These are phyloP conservation scores for Dolichopus griseipennis DNA, from an alignment of 2,888 invertebrate species.

Conservation along the genomic window DNA sequence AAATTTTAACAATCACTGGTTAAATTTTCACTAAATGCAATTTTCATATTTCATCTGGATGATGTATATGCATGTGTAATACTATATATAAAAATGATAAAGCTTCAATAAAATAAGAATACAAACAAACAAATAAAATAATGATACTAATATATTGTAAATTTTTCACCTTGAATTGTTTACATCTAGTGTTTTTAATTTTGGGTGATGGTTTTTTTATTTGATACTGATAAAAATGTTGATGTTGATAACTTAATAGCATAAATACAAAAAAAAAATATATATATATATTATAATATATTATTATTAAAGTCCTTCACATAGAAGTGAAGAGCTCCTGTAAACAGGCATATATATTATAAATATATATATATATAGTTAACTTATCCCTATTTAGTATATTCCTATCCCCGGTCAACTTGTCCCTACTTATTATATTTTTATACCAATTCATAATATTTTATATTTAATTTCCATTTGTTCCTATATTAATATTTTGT, in stretches of 20 bases:
- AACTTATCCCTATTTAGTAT: too few relatives aligned
- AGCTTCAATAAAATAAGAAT: too few relatives aligned
- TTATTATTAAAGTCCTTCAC: background rate
- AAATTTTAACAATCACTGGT: background rate
- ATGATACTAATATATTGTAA: background rate
- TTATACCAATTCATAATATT: too few relatives aligned
- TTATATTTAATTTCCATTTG: too few relatives aligned
- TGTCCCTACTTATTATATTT: too few relatives aligned
- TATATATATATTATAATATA: too few relatives aligned
- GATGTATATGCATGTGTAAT: background rate
- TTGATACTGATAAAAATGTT: background rate
- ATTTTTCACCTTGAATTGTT: constrained; percentile 1
- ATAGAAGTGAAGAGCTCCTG: background rate
- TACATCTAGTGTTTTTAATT: constrained; percentile 1
- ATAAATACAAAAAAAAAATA: background rate
- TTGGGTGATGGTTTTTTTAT: background rate
- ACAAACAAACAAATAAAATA: background rate
- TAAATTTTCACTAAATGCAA: background rate
- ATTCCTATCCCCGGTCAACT: too few relatives aligned
- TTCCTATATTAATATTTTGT: too few relatives aligned
- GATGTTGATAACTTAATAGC: background rate
- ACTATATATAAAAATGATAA: background rate
- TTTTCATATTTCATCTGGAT: background rate
- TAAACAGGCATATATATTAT: background rate
- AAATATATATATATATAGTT: too few relatives aligned